phyloP scores from a whole-genome alignment of 2,888 invertebrate species.

The Rotaria magnacalcarata region DNA sequence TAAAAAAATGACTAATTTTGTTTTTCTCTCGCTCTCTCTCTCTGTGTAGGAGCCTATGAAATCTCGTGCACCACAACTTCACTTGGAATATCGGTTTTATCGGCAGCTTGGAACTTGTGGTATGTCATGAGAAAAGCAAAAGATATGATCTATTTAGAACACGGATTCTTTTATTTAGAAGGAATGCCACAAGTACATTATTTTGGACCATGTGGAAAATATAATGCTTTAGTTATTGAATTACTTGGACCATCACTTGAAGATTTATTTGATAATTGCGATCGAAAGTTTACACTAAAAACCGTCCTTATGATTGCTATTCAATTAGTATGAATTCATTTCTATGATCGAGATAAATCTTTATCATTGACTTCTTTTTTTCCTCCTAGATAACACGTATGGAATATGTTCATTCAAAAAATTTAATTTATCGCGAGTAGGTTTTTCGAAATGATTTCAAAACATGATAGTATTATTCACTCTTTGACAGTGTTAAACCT shows the following conservation, averaged over 20 bases:
- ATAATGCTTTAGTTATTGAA: conserved; percentile 99
- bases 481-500: conserved; percentile 72
- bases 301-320: conserved; percentile 95
- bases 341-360: neutral
- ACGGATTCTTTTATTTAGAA: conserved; percentile 64
- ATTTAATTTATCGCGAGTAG: conserved; percentile 88
- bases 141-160: no score
- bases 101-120: conserved; percentile 77
- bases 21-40: no score
- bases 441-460: neutral
- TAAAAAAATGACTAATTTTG: neutral
- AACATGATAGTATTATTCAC: neutral
- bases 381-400: conserved; percentile 74
- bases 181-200: conserved; percentile 99
- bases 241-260: conserved; percentile 95
- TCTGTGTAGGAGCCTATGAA: conserved; percentile 82
- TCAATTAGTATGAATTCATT: conserved; percentile 67
- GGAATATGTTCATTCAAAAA: conserved; percentile 98
- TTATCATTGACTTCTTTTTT: neutral
- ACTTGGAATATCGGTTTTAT: conserved; percentile 99
- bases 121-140: neutral
- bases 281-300: conserved; percentile 92
- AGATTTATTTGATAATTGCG: conserved; percentile 98
- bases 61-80: conserved; percentile 98
- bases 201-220: conserved; percentile 99